Base-by-base conservation (phyloP, 2,888 invertebrate species). In the Platycnemis pennipes region DNA sequence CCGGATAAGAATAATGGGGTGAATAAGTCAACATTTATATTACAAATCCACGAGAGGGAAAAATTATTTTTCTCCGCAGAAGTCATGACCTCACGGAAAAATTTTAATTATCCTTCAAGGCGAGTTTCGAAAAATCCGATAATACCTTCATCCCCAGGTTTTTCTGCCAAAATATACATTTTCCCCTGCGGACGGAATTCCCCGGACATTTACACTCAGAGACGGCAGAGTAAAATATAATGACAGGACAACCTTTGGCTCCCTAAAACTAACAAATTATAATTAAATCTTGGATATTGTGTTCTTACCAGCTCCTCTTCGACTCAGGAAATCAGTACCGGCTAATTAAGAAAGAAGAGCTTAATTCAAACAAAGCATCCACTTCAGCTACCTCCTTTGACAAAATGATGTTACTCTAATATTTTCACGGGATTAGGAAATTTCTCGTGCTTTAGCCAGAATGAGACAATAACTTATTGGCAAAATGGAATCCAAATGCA, bases 21-120 rank as follows among this genome's bases (percentile, higher is more conserved):
- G 77, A 77, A 77, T 77, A 37, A 77, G 77, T n/a, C 77, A 77
- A 77, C 77, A 77, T 77, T 77, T 77, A 77, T 77, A 77, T 77
- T 77, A 77, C 7, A 37, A 77, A 77, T 37, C 69, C 69, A 8
- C 31, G 2, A 11, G 8, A 13, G 77, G 22, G n/a, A n/a, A n/a
- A 16, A 26, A 26, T 13, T 26, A 37, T 77, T 77, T 13, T 11
- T 77, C n/a, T 26, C 26, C 16, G 19, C 3, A 19, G 3, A 31
- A 77, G 77, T 77, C 77, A 13, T 77, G 77, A 77, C 77, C 77
- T 13, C 26, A 13, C 37, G 31, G 37, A 16, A 31, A 77, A 77
- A n/a, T 37, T 11, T 77, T 77, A 77, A 77, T 77, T 77, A 37
- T 37, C 77, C 37, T 77, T 77, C 77, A 77, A 37, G 77, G 37